Percentiles rank a stretch among this genome's conserved stretches.
Conservation (phyloP, 2,797 vertebrate species). For the Corythornis leucogaster region DNA sequence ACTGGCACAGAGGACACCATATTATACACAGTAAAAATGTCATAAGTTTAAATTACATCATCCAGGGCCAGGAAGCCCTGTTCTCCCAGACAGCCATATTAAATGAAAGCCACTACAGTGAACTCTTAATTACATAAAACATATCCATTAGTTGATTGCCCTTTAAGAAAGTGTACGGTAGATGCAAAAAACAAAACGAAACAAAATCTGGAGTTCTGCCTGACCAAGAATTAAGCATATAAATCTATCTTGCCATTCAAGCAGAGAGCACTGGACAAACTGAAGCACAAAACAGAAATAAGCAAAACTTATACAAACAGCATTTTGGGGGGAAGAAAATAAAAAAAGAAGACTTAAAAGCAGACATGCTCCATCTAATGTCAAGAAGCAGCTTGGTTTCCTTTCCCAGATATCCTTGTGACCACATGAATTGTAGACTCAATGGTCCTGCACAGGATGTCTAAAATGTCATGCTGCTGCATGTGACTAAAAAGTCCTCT, state of each 20-base stretch:
- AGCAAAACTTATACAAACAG: constrained; percentile 85
- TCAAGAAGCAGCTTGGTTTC: constrained; percentile 92
- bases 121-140: constrained; percentile 89
- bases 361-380: constrained; percentile 87
- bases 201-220: constrained; percentile 77
- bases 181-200: constrained; percentile 66
- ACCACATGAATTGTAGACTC: constrained; percentile 95
- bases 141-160: constrained; percentile 87
- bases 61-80: constrained; percentile 83
- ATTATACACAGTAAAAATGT: constrained; percentile 99
- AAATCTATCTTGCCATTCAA: constrained; percentile 89
- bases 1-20: constrained; percentile 97
- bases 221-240: constrained; percentile 85
- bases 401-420: constrained; percentile 91
- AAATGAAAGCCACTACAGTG: constrained; percentile 93
- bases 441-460: constrained; percentile 95
- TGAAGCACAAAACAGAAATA: constrained; percentile 87
- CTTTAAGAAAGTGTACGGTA: constrained; percentile 87
- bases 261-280: constrained; percentile 88
- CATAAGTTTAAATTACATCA: constrained; percentile 97
- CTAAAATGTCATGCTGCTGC: constrained; percentile 93
- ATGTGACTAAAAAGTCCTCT: constrained; percentile 84
- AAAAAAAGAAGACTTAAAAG: constrained; percentile 76
- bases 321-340: background rate
- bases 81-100: constrained; percentile 93